These are phyloP conservation scores for Cheilosia vernalis DNA, from an alignment of 2,888 invertebrate species.

Conservation along the genomic window DNA sequence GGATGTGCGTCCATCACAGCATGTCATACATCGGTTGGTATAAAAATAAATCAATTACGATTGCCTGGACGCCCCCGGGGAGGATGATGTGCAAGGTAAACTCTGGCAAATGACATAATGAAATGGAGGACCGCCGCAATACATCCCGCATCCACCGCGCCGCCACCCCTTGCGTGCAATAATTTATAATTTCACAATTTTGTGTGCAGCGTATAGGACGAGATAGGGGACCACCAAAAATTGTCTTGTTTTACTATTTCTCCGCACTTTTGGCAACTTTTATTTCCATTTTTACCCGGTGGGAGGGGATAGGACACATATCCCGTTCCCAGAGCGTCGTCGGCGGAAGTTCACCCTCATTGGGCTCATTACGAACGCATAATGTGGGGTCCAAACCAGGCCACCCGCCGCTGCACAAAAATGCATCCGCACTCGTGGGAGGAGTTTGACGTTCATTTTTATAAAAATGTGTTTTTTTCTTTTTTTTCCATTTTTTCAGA, in stretches of 20 bases:
- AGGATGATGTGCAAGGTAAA: constrained; percentile 65
- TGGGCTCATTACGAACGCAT: constrained; percentile 75
- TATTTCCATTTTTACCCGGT: constrained; percentile 59
- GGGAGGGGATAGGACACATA: constrained; percentile 63
- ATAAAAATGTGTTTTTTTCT: constrained; percentile 62
- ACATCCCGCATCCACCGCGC: neutral
- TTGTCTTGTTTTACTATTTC: constrained; percentile 65
- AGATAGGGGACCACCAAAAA: constrained; percentile 14
- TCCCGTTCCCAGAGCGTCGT: constrained; percentile 26
- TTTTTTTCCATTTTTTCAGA: too few species aligned
- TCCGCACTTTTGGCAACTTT: constrained; percentile 71
- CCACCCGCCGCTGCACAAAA: constrained; percentile 50
- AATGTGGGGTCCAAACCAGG: constrained; percentile 58
- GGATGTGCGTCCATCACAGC: constrained; percentile 55
- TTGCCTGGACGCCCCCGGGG: constrained; percentile 41
- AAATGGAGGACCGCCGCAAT: constrained; percentile 23
- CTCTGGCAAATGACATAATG: constrained; percentile 62
- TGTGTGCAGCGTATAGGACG: constrained; percentile 17
- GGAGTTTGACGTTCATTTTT: constrained; percentile 74
- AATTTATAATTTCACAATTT: constrained; percentile 66
- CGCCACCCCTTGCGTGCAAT: neutral
- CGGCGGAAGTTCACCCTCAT: constrained; percentile 70
- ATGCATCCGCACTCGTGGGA: constrained; percentile 70
- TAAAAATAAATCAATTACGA: constrained; percentile 69
- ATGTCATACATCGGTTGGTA: constrained; percentile 63